These are phyloP conservation scores for Aspidoscelis tigris DNA, from an alignment of 2,113 vertebrate species.

Conservation along the genomic window DNA sequence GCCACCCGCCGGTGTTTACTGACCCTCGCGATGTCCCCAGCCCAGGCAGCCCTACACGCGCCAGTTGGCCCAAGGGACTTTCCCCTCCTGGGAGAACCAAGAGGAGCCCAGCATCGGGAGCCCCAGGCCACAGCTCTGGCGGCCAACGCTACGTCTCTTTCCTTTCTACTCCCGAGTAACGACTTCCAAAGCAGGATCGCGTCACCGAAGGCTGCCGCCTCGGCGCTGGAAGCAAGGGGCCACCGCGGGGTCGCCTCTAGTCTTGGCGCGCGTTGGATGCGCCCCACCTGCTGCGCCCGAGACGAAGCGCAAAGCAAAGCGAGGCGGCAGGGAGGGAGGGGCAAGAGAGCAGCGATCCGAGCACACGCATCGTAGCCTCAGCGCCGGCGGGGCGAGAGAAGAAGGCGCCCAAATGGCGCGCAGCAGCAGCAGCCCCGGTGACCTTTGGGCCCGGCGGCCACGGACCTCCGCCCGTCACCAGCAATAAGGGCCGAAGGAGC, in stretches of 20 bases:
- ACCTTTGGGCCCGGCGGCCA: neutral
- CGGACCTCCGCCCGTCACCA: neutral
- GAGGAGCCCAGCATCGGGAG: neutral
- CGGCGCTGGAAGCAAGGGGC: too few relatives aligned
- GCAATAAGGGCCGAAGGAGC: neutral
- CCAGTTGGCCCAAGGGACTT: neutral
- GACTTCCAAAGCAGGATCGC: too few relatives aligned
- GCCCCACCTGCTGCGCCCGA: neutral
- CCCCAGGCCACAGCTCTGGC: neutral
- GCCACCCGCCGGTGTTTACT: constrained; percentile 56
- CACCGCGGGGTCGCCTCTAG: neutral
- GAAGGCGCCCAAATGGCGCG: neutral
- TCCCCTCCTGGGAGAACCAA: too few relatives aligned
- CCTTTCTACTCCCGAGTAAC: too few relatives aligned
- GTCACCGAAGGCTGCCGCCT: neutral
- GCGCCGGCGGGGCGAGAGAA: neutral
- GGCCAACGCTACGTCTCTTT: too few relatives aligned
- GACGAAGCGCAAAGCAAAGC: neutral
- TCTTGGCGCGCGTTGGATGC: neutral
- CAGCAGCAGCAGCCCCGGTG: neutral
- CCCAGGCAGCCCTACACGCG: neutral
- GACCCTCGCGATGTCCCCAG: constrained; percentile 37
- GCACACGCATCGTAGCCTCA: too few relatives aligned
- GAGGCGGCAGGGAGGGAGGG: neutral
- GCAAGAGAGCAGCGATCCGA: neutral